These are phyloP conservation scores for Galaxias olidus DNA, from an alignment of 2,797 vertebrate genomes.

Conservation along the genomic window DNA sequence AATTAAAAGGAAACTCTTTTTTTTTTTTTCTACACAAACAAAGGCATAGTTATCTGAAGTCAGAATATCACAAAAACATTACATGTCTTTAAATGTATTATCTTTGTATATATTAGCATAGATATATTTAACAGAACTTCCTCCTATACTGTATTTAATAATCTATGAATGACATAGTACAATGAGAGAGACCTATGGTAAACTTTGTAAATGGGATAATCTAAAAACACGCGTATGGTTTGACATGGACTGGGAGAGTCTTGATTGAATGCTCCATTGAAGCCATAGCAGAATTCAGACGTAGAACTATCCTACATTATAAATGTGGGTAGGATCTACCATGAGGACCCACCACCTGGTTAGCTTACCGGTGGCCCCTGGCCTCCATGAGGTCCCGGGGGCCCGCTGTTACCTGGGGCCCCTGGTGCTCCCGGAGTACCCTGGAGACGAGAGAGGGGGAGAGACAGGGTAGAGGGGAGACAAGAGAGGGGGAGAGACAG, in stretches of 20 bases:
- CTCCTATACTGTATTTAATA: too few relatives aligned
- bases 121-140: not conserved
- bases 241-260: too few relatives aligned
- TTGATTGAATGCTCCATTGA: too few relatives aligned
- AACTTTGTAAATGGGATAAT: too few relatives aligned
- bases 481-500: not conserved
- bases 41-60: not conserved
- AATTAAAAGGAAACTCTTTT: too few relatives aligned
- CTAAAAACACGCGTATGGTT: too few relatives aligned
- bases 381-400: conserved; percentile 84
- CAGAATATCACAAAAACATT: not conserved
- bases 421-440: conserved; percentile 83
- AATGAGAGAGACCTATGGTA: too few relatives aligned
- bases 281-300: too few relatives aligned
- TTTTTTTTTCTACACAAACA: too few relatives aligned
- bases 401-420: conserved; percentile 82
- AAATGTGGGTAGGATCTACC: too few relatives aligned
- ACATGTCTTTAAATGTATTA: not conserved
- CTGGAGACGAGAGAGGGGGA: conserved; percentile 58
- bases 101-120: not conserved
- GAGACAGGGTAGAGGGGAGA: conserved; percentile 5
- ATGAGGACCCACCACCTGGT: not conserved
- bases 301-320: too few relatives aligned
- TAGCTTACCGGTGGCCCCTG: conserved; percentile 89
- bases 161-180: too few relatives aligned